Evolutionary conservation across 2,797 vertebrate species (phyloP), one percentile per base, ranked within the genome.

Genomic region (Odontamblyopus lacepedii): DNA sequence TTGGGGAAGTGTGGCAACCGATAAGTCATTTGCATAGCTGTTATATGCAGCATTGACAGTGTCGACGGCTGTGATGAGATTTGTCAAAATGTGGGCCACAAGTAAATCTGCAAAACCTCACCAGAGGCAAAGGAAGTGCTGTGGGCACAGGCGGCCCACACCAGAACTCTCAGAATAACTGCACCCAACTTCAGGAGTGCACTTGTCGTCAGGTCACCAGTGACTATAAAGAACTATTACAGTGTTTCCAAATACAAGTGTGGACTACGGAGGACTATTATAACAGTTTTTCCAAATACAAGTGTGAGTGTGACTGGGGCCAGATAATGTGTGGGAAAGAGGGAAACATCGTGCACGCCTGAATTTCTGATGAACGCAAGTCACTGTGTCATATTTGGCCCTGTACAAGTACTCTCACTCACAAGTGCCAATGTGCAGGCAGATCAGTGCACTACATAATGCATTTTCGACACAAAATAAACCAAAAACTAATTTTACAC

Each of bases 31-130:
- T 93, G 86, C 91, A 92, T 90, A 78, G 75, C 82, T 76, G 83
- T 78, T 83, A 83, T 83, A 85, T 78, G 85, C 86, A 82, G 87
- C 78, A 85, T 89, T 88, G 77, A 86, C 83, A 83, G 73, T 87
- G 88, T 89, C 86, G 87, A 85, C 83, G 86, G 79, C 78, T 88
- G 90, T 87, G 90, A 93, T 88, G 83, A 85, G 89, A 93, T 93
- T 93, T 91, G 84, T 83, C 74, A 85, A 91, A 88, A 92, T 89
- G 77, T 90, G 89, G 86, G 88, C 85, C 88, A 89, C 63, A 59
- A 90, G 82, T 82, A 88, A 86, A 91, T 89, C 76, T 78, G 63
- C 65, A 69, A 71, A 79, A 74, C 66, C 73, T 26, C 0, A 76
- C 78, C 64, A 63, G 66, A 81, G 82, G 77, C 77, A 78, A 70